These are phyloP conservation scores for Gryllus bimaculatus DNA, from an alignment of 1,140 invertebrate genomes.

Conservation along the genomic window DNA sequence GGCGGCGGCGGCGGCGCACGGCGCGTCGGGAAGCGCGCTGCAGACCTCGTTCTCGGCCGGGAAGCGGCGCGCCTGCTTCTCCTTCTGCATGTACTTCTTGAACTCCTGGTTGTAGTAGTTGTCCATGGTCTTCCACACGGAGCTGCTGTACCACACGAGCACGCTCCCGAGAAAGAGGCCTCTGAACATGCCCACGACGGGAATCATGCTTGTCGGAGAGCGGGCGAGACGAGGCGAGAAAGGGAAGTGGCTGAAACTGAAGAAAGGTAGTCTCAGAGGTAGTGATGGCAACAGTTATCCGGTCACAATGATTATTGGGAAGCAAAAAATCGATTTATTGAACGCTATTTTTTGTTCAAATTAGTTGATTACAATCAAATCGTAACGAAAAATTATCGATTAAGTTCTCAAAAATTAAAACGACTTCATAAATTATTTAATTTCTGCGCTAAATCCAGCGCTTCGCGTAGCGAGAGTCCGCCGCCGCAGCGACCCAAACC, in stretches of 20 bases:
- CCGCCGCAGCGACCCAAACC: no score
- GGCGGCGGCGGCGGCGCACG: no score
- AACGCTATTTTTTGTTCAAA: no score
- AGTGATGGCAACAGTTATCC: background rate
- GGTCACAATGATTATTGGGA: background rate
- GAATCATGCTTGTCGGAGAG: constrained; percentile 21
- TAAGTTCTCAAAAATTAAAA: no score
- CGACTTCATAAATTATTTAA: no score
- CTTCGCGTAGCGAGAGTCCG: no score
- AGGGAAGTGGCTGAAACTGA: background rate
- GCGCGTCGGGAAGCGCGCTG: background rate
- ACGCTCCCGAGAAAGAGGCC: constrained; percentile 36
- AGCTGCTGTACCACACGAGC: constrained; percentile 41
- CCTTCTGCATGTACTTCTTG: constrained; percentile 36
- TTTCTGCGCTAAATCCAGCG: no score
- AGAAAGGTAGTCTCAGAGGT: background rate
- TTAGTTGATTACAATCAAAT: no score
- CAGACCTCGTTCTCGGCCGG: background rate
- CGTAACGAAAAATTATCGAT: no score
- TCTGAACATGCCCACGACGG: constrained; percentile 37
- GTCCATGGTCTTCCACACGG: constrained; percentile 42
- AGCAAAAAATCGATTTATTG: no score
- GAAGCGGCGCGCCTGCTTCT: constrained; percentile 21
- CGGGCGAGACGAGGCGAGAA: background rate
- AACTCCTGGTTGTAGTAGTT: constrained; percentile 43